These are phyloP conservation scores for Hirundo rustica DNA, from an alignment of 2,797 vertebrate species.

Conservation along the genomic window DNA sequence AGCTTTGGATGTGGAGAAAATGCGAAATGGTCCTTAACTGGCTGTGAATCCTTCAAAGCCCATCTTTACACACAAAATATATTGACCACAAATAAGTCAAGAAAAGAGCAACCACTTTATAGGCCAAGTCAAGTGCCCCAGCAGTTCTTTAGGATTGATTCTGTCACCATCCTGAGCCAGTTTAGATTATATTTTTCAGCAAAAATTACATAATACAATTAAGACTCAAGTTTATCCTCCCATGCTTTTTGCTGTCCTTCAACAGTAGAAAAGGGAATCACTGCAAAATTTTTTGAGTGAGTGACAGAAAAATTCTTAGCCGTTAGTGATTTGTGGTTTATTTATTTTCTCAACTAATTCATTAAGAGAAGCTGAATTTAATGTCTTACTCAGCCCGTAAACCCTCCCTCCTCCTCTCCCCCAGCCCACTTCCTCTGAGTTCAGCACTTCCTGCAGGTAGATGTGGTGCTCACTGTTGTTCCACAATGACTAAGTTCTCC, in stretches of 20 bases:
- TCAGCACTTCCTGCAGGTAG: slow-evolving; percentile 29
- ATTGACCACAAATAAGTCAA: background rate
- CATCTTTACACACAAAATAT: background rate
- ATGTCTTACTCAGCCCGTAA: background rate
- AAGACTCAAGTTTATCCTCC: background rate
- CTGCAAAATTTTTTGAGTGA: background rate
- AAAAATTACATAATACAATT: background rate
- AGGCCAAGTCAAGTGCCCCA: background rate
- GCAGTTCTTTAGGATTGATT: background rate
- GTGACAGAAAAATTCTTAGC: background rate
- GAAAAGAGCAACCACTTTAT: background rate
- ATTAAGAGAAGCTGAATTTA: background rate
- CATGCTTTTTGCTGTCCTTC: background rate
- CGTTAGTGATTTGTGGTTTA: background rate
- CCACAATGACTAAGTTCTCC: slow-evolving; percentile 58
- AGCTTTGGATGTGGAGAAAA: background rate
- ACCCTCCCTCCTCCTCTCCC: background rate
- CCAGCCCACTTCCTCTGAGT: slow-evolving; percentile 17
- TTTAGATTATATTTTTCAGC: background rate
- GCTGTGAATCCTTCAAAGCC: background rate
- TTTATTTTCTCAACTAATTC: background rate
- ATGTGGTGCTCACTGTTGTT: slow-evolving; percentile 12
- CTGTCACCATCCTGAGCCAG: background rate
- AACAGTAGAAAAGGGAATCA: background rate
- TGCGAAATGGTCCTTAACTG: background rate